Evolutionary conservation across 1,140 invertebrate genomes (phyloP), one percentile per base, ranked within the genome.

Genomic region (Penaeus japonicus): DNA sequence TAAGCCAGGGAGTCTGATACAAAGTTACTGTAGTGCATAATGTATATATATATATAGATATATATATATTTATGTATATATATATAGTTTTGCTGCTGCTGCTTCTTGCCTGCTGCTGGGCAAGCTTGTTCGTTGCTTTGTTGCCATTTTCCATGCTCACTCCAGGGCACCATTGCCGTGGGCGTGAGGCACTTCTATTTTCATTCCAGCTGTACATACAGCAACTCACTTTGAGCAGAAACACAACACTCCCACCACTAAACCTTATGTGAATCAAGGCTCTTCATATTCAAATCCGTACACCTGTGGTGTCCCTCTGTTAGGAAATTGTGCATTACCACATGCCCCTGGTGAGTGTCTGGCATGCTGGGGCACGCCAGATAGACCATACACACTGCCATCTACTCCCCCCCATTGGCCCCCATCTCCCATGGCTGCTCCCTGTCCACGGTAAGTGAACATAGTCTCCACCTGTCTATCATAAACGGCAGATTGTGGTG

Each of bases 281-380:
- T 90, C 90, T 84, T 90, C 90, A 89, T 90, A 90, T 89, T 90
- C 90, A 88, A 90, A 90, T 78, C 89, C 90, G 86, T 90, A 89
- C 73, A 90, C 90, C 55, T 90, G 89, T 27, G 88, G 90, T 22
- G 89, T 65, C 32, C 80, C 82, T 53, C 89, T 84, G 47, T 84
- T 88, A 30, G 89, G 89, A 86, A 89, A 89, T 47, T 87, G 88
- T 54, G 83, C 85, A 54, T 55, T 83, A 24, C 81, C 89, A 73
- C 85, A 90, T 18, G 87, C 89, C 62, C 85, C 89, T 17, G 90
- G 90, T 22, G 90, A 90, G 47, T 88, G 84, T 87, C 90, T 89
- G 70, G 84, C 85, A 85, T 89, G 90, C 53, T 90, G 90, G 30
- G 90, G 90, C 59, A 90, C 90, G n/a, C 90, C 90, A 62, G 89